Evolutionary conservation across 2,113 vertebrate species (phyloP), one percentile per base, ranked within the genome.

Genomic region (Thomomys bottae): DNA sequence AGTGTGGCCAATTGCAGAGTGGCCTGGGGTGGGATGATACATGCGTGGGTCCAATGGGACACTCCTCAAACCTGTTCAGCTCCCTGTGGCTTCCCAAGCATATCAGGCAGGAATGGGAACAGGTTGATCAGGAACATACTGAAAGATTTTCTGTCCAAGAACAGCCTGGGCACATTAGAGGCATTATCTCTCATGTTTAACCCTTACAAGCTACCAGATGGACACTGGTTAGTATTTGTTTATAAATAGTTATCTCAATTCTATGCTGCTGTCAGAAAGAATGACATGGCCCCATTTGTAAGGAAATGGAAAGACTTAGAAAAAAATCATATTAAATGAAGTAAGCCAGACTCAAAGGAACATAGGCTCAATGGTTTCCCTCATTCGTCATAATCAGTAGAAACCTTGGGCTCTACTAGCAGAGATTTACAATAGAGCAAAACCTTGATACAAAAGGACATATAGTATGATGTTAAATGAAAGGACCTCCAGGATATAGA

Each of bases 141-240:
- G 49, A 72, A 54, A 40, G 67, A 45, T 76, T 90, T 77, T 88
- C 54, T 6, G 18, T 80, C 90, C 79, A 42, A 81, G 87, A 77
- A 66, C 42, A 49, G 18, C 36, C 42, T 66, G 36, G 63, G 8
- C 28, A 3, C 28, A 30, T 49, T 68, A 72, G 68, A 80, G 38
- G 49, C 63, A 34, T 67, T 23, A 59, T 76, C 68, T n/a, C 11
- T 36, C 10, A 36, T 54, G n/a, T 83, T 73, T 67, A 15, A 82
- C 79, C 24, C 61, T 82, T 34, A 36, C 38, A 61, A 38, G 24
- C 5, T 49, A 30, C 79, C 38, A 42, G 36, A 30, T 49, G 32
- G 20, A 17, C 64, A 4, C 40, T 87, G 57, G 38, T 66, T 71
- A 45, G 23, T 9, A 10, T 32, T 34, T 15, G 20, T 71, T 64